These are phyloP conservation scores for Machimus atricapillus DNA, from an alignment of 2,888 invertebrate genomes.

Conservation along the genomic window DNA sequence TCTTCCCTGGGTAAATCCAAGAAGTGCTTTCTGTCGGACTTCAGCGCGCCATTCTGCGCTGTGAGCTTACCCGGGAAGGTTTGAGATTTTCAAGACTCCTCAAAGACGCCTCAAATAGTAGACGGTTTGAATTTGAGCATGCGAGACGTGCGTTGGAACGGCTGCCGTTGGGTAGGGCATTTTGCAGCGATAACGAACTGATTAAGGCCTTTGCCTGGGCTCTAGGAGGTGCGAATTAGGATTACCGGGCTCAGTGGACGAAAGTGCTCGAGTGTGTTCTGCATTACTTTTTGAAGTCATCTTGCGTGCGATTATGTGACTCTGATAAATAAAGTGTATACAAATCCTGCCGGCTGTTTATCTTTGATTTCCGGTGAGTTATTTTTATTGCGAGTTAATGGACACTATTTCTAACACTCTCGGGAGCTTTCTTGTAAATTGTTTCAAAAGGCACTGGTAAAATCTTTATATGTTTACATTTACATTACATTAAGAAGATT, in stretches of 20 bases:
- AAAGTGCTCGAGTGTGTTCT: not conserved
- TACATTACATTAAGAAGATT: not conserved
- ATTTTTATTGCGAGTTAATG: not conserved
- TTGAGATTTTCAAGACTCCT: not conserved
- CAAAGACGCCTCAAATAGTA: not conserved
- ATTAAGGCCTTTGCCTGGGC: not conserved
- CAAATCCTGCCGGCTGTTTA: not conserved
- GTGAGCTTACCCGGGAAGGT: not conserved
- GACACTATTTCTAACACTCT: not conserved
- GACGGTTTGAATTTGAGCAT: not conserved
- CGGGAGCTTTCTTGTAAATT: not conserved
- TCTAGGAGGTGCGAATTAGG: not conserved
- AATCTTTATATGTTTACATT: not conserved
- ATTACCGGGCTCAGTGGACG: not conserved
- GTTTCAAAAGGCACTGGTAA: not conserved
- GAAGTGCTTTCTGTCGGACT: not conserved
- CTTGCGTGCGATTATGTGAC: not conserved
- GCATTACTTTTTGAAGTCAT: not conserved
- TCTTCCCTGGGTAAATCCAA: not conserved
- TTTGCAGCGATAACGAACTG: not conserved
- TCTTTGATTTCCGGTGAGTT: not conserved
- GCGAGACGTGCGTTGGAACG: not conserved
- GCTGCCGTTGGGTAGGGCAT: not conserved
- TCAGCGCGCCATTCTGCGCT: not conserved
- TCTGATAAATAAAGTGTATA: not conserved